Evolutionary conservation across 2,113 vertebrate species (phyloP), one percentile per base, ranked within the genome.

Genomic region (Phrynocephalus versicolor): DNA sequence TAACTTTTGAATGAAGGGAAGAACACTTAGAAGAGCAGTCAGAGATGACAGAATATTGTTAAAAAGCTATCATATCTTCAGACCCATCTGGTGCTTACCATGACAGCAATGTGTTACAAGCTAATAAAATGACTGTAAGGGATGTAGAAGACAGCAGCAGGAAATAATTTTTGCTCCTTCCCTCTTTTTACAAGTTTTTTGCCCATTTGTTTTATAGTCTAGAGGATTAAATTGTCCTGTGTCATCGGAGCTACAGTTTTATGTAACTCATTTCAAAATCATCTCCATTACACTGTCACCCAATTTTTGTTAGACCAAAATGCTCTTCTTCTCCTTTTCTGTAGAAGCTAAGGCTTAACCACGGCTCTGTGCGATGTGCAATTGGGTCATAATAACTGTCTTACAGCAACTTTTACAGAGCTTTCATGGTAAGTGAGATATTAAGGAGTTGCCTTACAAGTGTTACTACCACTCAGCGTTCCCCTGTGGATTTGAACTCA

Each of bases 31-130:
- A 93, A 83, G 67, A 89, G 69, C 90, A 94, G 90, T 91, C 89
- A 88, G 86, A 89, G 90, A 94, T 94, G 90, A 92, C 83, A 94
- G 72, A 90, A 92, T 92, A 93, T 94, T 95, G 91, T 94, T 94
- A 90, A 94, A 94, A 95, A 93, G 81, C 86, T 85, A 94, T 94
- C 85, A 87, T 82, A 83, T 87, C 88, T 93, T 94, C 88, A 93
- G 83, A 93, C 87, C 89, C 92, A 93, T 94, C 93, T 96, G 90
- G 81, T 88, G 92, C 75, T n/a, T 85, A 89, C 88, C 75, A 64
- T 86, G 87, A 79, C 87, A 93, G 69, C 89, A 91, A 88, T 33
- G 30, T 90, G 82, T 85, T 94, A 74, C 85, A 88, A 92, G 91
- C 90, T 94, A 94, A 94, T 89, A 90, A 88, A 89, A 92, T 93